Evolutionary conservation across 1,140 invertebrate species (phyloP).

Genomic region (Trichomalopsis sarcophagae): DNA sequence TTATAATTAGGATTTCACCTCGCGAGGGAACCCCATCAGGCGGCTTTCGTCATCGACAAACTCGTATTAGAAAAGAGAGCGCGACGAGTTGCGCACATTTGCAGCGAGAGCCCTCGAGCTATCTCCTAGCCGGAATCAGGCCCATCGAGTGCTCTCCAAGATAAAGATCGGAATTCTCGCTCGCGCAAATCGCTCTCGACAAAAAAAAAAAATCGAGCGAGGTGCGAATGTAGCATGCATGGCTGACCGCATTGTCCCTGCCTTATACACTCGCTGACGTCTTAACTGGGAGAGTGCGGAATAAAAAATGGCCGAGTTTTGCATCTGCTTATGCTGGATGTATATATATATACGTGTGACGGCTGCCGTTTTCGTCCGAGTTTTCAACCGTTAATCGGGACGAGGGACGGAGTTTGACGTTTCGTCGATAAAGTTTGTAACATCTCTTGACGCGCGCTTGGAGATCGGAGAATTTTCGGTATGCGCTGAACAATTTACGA

Average conservation of each 20-base stretch:
- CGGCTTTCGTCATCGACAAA: too few relatives aligned
- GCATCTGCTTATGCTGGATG: background rate
- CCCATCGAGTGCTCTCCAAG: constrained; percentile 73
- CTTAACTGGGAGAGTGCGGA: constrained; percentile 70
- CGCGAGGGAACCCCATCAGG: too few relatives aligned
- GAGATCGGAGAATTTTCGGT: too few relatives aligned
- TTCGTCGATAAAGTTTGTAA: background rate
- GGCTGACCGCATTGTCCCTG: constrained; percentile 71
- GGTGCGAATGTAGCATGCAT: constrained; percentile 74
- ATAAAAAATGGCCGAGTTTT: background rate
- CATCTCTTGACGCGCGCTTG: too few relatives aligned
- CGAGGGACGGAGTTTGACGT: background rate
- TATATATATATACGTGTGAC: too few relatives aligned
- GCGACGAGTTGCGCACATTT: constrained; percentile 55
- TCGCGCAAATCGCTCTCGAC: background rate
- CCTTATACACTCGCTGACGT: constrained; percentile 65
- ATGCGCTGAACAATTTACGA: too few relatives aligned
- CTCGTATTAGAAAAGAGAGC: background rate
- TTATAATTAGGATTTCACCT: constrained; percentile 37
- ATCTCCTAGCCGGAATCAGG: constrained; percentile 46
- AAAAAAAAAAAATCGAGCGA: constrained; percentile 51
- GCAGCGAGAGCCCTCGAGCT: constrained; percentile 65
- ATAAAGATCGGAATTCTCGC: constrained; percentile 68
- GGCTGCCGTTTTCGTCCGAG: too few relatives aligned
- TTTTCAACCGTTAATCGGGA: too few relatives aligned